Evolutionary conservation across 2,113 vertebrate genomes (phyloP).

Genomic region (Chloebia gouldiae): DNA sequence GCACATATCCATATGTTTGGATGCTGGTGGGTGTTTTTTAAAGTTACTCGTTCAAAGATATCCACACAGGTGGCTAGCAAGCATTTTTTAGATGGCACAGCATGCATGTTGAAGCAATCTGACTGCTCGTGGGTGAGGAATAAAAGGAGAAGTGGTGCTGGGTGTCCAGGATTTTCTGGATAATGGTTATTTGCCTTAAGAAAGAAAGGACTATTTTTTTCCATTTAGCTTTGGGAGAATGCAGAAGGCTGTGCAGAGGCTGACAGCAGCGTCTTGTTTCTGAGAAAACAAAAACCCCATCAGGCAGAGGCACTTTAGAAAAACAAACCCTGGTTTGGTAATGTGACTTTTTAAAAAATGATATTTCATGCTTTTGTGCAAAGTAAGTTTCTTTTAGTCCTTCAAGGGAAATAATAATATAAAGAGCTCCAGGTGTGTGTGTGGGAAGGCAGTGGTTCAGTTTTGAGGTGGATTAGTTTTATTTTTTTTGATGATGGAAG

Average conservation of each 20-base stretch:
- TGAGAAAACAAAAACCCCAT: not conserved
- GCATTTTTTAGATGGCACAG: conserved; percentile 35
- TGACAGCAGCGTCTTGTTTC: not conserved
- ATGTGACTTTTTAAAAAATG: not conserved
- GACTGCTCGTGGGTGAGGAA: not conserved
- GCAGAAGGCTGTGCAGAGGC: not conserved
- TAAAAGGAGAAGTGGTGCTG: not conserved
- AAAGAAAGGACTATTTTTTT: not conserved
- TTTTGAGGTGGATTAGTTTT: not conserved
- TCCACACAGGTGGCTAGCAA: conserved; percentile 46
- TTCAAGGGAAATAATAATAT: not conserved
- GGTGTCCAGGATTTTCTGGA: not conserved
- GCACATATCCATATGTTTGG: conserved; percentile 51
- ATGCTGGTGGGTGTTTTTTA: conserved; percentile 59
- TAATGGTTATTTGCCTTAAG: not conserved
- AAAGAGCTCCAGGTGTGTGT: not conserved
- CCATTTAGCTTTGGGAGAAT: not conserved
- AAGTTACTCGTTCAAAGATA: conserved; percentile 57
- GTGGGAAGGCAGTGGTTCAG: not conserved
- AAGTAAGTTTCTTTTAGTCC: not conserved
- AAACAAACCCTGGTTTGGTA: not conserved
- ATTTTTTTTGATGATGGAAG: not conserved
- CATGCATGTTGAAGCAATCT: not conserved
- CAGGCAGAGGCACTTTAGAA: not conserved
- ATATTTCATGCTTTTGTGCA: not conserved